Evolutionary conservation across 37 sponge, comb jelly and placozoan species (phyloP), one percentile per base, ranked within the genome.

Genomic region (Dysidea cf. avara): DNA sequence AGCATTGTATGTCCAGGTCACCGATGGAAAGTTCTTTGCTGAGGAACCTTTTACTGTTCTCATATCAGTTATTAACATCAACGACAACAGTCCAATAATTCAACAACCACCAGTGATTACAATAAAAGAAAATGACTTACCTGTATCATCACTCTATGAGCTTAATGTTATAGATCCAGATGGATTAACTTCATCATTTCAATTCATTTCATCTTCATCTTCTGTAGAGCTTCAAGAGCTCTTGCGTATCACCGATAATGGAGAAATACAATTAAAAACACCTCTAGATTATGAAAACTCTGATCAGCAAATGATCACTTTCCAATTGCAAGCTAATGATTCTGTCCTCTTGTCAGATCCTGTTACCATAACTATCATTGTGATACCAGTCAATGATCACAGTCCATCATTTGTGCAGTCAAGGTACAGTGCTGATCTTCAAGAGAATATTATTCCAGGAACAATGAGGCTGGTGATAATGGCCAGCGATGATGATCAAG

Each of bases 331-430:
- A n/a, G 81, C 53, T 37, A 64, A 72, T 3, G 12, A 25, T 2
- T 13, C 40, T 12, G 46, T 43, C 7, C 9, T 43, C 9, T 11
- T 54, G 1, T 48, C 57, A 20, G 36, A 28, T 12, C 7, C 46
- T 43, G 9, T 43, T 9, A 43, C 5, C 17, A 54, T 81, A 7
- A n/a, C 32, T 6, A 53, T 81, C 5, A 61, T 39, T 61, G 81
- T 81, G 12, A 50, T 55, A 29, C 72, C 81, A 49, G 81, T 81
- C 3, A 81, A 81, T 53, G 81, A 81, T 24, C 52, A 72, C 36
- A 53, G 72, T 14, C 81, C 81, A 17, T 30, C 4, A 16, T 81
- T 81, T 38, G 48, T 37, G 2, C 12, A 21, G 4, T 17, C 30
- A 36, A 1, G 33, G 7, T 25, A 18, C 29, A 11, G 52, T 7